Conservation (phyloP, 2,113 vertebrate genomes). For the Myrmecophaga tridactyla region DNA sequence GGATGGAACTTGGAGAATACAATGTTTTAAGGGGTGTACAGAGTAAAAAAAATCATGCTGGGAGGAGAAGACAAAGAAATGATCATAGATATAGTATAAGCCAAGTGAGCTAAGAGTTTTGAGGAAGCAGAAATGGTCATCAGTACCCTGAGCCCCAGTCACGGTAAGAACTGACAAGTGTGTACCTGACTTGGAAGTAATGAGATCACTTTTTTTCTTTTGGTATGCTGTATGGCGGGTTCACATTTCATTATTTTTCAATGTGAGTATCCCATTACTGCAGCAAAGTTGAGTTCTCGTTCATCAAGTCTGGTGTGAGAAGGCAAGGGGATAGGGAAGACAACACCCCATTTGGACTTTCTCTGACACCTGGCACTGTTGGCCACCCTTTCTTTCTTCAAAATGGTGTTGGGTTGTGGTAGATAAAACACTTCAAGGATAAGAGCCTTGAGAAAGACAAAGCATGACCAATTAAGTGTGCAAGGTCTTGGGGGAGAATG, state of each 20-base stretch:
- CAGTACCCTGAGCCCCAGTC: background rate
- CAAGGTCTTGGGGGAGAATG: background rate
- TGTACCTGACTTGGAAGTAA: background rate
- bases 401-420: background rate
- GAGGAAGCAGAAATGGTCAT: background rate
- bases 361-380: background rate
- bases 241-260: too few relatives aligned
- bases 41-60: background rate
- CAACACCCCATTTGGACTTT: background rate
- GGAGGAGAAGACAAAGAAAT: background rate
- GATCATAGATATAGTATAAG: background rate
- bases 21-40: background rate
- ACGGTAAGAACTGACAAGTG: background rate
- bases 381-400: background rate
- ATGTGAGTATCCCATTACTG: too few relatives aligned
- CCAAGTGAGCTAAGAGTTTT: background rate
- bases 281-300: background rate
- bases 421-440: background rate
- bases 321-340: background rate
- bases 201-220: background rate
- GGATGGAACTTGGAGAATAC: background rate
- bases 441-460: background rate
- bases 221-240: too few relatives aligned
- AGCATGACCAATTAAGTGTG: background rate
- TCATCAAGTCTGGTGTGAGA: background rate